These are phyloP conservation scores for Callyntrura sp. DNA, from an alignment of 2,888 invertebrate genomes.

Conservation along the genomic window DNA sequence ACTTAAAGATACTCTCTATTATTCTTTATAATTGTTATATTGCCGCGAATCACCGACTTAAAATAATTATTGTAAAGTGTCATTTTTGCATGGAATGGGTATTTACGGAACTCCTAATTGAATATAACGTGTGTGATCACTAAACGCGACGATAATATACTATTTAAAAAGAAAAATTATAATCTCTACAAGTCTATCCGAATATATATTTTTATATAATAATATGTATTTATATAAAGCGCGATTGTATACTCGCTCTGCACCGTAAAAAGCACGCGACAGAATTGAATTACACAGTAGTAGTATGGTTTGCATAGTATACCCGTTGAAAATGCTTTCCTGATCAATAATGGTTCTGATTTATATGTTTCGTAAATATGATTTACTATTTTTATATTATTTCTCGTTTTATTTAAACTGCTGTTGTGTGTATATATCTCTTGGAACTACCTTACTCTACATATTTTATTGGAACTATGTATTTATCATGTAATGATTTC, in stretches of 20 bases:
- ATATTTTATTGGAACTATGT: no score
- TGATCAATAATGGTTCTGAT: background rate
- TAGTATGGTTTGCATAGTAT: constrained; percentile 37
- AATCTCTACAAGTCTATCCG: constrained; percentile 34
- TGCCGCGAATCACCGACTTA: constrained; percentile 1
- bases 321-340: constrained; percentile 39
- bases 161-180: constrained; percentile 38
- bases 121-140: constrained; percentile 5
- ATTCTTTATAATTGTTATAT: background rate
- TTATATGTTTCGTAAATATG: background rate
- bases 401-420: background rate
- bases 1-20: background rate
- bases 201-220: constrained; percentile 9
- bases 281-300: constrained; percentile 13
- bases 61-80: constrained; percentile 47
- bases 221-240: constrained; percentile 49
- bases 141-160: background rate
- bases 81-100: constrained; percentile 76
- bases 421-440: background rate
- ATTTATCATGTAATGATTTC: background rate
- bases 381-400: background rate
- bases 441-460: background rate
- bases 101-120: constrained; percentile 27
- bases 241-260: constrained; percentile 36
- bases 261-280: constrained; percentile 47